phyloP scores from a whole-genome alignment of 2,888 invertebrate species.

The Zaprionus obscuricornis region DNA sequence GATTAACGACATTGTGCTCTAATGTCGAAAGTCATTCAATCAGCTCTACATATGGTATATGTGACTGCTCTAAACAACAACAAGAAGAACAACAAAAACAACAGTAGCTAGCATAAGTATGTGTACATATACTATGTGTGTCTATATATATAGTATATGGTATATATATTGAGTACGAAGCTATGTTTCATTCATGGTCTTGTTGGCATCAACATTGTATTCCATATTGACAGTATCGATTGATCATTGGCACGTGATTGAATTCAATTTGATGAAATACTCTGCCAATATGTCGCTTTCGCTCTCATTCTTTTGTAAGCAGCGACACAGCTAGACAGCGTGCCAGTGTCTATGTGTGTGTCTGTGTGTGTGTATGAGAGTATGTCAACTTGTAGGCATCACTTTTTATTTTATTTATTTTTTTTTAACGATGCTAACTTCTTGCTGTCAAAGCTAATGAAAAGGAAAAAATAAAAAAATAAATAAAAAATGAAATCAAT shows the following conservation, averaged over 20 bases:
- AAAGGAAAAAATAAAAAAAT: conserved; percentile 4
- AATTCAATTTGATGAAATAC: conserved; percentile 78
- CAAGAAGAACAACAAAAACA: conserved; percentile 2
- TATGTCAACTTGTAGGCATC: no score
- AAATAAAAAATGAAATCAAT: conserved; percentile 6
- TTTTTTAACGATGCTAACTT: conserved; percentile 32
- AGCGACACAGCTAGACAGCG: no score
- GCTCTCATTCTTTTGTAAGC: background rate
- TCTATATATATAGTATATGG: background rate
- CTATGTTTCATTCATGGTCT: conserved; percentile 66
- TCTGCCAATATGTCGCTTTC: conserved; percentile 67
- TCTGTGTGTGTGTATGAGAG: no score
- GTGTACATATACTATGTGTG: no score
- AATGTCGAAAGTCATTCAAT: conserved; percentile 79
- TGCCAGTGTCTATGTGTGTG: no score
- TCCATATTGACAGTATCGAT: conserved; percentile 73
- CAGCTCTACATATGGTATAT: conserved; percentile 29
- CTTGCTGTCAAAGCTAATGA: conserved; percentile 9
- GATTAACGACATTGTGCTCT: conserved; percentile 76
- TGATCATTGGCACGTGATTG: conserved; percentile 79
- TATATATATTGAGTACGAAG: conserved; percentile 22
- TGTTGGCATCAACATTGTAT: conserved; percentile 57
- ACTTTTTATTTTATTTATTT: no score
- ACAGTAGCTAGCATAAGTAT: no score
- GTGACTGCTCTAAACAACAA: conserved; percentile 24